Percentiles rank a stretch among this genome's conserved stretches.
These are phyloP conservation scores for Tetragonisca angustula DNA, from an alignment of 2,888 invertebrate species.

Conservation along the genomic window DNA sequence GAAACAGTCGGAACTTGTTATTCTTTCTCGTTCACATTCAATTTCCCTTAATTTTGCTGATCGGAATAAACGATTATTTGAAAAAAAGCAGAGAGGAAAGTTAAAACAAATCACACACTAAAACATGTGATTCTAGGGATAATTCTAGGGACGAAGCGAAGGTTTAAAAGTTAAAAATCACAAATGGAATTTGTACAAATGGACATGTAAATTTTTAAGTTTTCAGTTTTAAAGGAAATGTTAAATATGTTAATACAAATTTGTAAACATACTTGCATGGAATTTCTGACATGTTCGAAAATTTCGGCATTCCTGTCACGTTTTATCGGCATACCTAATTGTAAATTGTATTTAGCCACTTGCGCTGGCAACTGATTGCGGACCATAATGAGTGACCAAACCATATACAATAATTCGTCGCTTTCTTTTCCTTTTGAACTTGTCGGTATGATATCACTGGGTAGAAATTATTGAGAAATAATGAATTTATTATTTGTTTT, in stretches of 20 bases:
- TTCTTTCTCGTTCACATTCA: no score
- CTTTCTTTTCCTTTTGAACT: no score
- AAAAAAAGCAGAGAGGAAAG: no score
- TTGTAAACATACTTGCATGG: not conserved
- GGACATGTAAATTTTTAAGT: not conserved
- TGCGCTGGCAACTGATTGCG: no score
- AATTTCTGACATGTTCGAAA: not conserved
- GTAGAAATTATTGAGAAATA: no score
- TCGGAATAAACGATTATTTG: no score
- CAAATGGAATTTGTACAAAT: not conserved
- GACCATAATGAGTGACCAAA: no score
- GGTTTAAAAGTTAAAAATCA: not conserved
- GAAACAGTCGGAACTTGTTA: not conserved
- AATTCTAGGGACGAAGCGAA: not conserved
- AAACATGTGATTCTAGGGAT: not conserved
- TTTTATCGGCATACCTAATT: not conserved
- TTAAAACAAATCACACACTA: no score
- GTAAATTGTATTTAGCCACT: not conserved
- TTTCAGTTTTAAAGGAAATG: not conserved
- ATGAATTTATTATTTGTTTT: no score
- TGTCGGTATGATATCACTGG: no score
- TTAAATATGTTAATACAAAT: not conserved
- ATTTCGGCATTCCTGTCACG: no score
- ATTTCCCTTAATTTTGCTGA: not conserved
- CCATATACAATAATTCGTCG: no score